Conservation (phyloP, 2,888 invertebrate genomes). For the Aphrophora alni region DNA sequence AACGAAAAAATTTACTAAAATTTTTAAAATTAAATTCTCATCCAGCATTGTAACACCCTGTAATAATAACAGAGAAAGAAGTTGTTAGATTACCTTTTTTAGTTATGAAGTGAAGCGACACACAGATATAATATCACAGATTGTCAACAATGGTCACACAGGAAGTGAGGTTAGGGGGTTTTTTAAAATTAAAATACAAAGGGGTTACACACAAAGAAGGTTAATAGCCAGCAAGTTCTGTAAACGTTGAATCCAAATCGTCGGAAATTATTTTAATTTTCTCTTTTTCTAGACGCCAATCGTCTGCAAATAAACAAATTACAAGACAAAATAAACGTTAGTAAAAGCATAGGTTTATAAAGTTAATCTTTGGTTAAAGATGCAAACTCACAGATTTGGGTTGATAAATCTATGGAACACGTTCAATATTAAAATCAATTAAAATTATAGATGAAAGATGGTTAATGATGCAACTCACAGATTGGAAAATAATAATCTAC, state of each 20-base stretch:
- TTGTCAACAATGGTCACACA: constrained; percentile 1
- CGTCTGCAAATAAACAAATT: constrained; percentile 68
- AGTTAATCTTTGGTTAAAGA: not conserved
- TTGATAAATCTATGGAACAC: too few relatives aligned
- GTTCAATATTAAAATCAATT: too few relatives aligned
- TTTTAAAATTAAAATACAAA: not conserved
- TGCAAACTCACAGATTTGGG: not conserved
- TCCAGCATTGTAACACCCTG: not conserved
- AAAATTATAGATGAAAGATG: too few relatives aligned
- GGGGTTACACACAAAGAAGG: constrained; percentile 39
- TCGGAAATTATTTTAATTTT: constrained; percentile 79
- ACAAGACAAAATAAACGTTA: not conserved
- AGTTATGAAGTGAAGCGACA: not conserved
- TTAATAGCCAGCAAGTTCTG: constrained; percentile 75
- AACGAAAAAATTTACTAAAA: too few relatives aligned
- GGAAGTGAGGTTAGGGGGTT: not conserved
- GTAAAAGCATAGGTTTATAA: not conserved
- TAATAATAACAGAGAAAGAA: constrained; percentile 16
- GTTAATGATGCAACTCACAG: too few relatives aligned
- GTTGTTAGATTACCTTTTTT: constrained; percentile 1
- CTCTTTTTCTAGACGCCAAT: constrained; percentile 82
- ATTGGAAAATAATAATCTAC: too few relatives aligned
- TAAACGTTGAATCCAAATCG: constrained; percentile 76
- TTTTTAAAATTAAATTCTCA: too few relatives aligned
- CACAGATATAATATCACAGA: constrained; percentile 6